A percentile compares a stretch with the other conserved stretches of the same genome.
phyloP scores from a whole-genome alignment of 2,888 invertebrate genomes.

The Pachydiplax longipennis region DNA sequence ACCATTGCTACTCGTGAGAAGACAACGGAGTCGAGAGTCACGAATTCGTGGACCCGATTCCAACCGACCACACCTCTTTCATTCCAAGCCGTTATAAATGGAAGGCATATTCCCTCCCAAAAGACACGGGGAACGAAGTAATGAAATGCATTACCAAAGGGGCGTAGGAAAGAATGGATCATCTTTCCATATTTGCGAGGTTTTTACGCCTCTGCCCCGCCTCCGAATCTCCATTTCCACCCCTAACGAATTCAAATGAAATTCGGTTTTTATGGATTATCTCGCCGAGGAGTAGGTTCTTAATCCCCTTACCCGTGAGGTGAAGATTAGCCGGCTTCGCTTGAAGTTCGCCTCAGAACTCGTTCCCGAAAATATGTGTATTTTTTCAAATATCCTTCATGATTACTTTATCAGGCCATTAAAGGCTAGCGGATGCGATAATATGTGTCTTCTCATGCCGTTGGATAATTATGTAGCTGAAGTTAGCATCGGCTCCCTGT shows the following conservation, averaged over 20 bases:
- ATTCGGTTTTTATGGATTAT: neutral
- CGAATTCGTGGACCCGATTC: neutral
- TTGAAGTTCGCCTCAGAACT: too few relatives aligned
- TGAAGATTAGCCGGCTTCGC: too few relatives aligned
- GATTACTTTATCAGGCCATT: too few relatives aligned
- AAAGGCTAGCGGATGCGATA: too few relatives aligned
- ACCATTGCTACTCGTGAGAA: neutral
- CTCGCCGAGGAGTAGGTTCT: neutral
- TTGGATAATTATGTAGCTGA: too few relatives aligned
- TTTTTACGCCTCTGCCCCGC: neutral
- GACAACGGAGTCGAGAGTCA: neutral
- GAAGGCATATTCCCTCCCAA: neutral
- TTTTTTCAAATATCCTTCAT: too few relatives aligned
- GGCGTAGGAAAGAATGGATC: neutral
- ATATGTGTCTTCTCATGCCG: too few relatives aligned
- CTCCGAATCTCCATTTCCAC: neutral
- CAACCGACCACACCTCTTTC: neutral
- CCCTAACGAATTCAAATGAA: neutral
- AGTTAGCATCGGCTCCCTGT: too few relatives aligned
- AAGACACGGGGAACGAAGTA: neutral
- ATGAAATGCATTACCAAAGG: neutral
- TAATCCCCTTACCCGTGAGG: too few relatives aligned
- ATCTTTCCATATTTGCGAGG: neutral
- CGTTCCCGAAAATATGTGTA: too few relatives aligned
- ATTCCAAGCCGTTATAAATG: neutral